Percentiles rank a stretch among this genome's conserved stretches.
phyloP scores from a whole-genome alignment of 2,113 vertebrate genomes.

The Lophochroa leadbeateri region DNA sequence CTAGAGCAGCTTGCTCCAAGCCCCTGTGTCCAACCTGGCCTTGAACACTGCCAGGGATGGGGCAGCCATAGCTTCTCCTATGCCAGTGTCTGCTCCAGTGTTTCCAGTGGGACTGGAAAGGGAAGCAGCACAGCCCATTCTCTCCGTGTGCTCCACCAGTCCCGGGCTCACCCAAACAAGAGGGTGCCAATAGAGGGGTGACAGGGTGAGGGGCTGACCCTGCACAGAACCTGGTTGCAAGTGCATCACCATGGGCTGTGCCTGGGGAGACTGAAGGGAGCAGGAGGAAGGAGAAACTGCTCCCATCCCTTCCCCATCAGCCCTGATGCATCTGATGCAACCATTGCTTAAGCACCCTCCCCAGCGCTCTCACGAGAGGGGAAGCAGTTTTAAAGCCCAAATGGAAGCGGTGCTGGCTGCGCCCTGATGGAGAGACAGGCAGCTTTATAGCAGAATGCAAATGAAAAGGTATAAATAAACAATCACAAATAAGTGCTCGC shows the following conservation, averaged over 20 bases:
- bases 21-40: not conserved
- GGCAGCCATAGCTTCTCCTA: not conserved
- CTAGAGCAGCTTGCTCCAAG: not conserved
- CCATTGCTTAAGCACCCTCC: not conserved
- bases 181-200: not conserved
- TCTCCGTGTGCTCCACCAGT: not conserved
- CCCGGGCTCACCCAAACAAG: accelerated
- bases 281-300: not conserved
- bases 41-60: not conserved
- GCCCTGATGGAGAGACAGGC: not conserved
- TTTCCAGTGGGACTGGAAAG: not conserved
- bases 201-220: not conserved
- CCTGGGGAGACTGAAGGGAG: not conserved
- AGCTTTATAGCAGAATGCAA: not conserved
- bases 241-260: not conserved
- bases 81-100: not conserved
- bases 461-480: constrained; percentile 29
- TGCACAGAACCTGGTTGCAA: not conserved
- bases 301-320: not conserved
- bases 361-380: accelerated
- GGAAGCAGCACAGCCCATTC: not conserved
- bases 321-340: not conserved
- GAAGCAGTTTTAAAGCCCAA: not conserved
- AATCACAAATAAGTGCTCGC: constrained; percentile 3
- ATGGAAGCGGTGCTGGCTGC: not conserved